Evolutionary conservation across 2,113 vertebrate species (phyloP).

Genomic region (Ictidomys tridecemlineatus): DNA sequence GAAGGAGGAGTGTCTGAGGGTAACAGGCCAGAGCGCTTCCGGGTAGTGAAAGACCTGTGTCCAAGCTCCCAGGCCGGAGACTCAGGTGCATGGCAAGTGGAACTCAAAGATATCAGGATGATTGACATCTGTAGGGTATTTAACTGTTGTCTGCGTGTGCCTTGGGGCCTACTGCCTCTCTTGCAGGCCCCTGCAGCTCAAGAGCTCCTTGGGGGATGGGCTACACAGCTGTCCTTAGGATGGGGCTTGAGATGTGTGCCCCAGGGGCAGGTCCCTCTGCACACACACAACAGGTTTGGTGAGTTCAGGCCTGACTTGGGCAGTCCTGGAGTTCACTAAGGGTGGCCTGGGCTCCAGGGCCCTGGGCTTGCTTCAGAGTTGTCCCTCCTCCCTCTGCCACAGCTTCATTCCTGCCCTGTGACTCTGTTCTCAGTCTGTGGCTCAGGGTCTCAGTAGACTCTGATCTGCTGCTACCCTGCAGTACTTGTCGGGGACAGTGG

Average conservation of each 20-base stretch:
- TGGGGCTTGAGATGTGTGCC: neutral
- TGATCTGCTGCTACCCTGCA: neutral
- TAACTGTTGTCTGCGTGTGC: neutral
- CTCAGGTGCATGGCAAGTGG: neutral
- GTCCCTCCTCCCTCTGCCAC: too few species aligned
- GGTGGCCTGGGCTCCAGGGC: neutral
- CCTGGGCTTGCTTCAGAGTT: too few species aligned
- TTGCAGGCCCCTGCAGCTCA: accelerated
- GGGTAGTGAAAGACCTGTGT: neutral
- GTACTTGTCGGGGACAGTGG: neutral
- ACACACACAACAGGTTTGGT: neutral
- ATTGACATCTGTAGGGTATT: too few species aligned
- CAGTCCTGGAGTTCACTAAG: neutral
- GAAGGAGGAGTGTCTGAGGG: neutral
- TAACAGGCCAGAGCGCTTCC: neutral
- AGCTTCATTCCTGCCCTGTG: neutral
- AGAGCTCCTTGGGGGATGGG: accelerated
- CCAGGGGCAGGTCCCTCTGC: too few species aligned
- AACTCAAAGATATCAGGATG: neutral
- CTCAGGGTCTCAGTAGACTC: neutral
- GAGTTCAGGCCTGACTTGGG: neutral
- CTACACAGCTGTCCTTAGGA: neutral
- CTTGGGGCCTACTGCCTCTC: neutral
- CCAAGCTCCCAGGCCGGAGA: neutral
- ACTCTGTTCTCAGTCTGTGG: neutral